Evolutionary conservation across 2,113 vertebrate genomes (phyloP).

Genomic region (Microcebus griseorufus): DNA sequence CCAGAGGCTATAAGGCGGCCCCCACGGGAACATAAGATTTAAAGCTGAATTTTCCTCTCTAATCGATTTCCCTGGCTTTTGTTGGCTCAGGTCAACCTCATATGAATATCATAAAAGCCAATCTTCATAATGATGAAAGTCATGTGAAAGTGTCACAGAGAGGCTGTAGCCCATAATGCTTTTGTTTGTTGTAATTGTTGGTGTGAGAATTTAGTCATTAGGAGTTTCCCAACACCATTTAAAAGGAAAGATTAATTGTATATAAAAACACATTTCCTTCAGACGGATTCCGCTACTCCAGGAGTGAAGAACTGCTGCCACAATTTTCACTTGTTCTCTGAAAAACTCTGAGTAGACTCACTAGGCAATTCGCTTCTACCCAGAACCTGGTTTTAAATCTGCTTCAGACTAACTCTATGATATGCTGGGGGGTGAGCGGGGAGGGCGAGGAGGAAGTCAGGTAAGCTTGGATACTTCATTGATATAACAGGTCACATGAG

Average conservation of each 20-base stretch:
- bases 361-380: background rate
- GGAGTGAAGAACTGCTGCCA: background rate
- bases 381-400: background rate
- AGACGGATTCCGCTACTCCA: background rate
- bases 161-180: background rate
- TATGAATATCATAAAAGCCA: slow-evolving; percentile 52
- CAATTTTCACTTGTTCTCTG: background rate
- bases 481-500: background rate
- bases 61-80: slow-evolving; percentile 56
- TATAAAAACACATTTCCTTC: background rate
- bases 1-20: background rate
- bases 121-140: slow-evolving; percentile 10
- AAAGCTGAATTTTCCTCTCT: slow-evolving; percentile 61
- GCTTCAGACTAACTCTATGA: slow-evolving; percentile 17
- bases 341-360: background rate
- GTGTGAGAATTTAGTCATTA: slow-evolving; percentile 16
- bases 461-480: background rate
- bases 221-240: background rate
- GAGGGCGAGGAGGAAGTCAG: background rate
- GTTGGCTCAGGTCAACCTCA: slow-evolving; percentile 51
- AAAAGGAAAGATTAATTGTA: slow-evolving; percentile 34
- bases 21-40: background rate
- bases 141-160: background rate
- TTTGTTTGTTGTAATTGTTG: background rate
- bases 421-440: too few species aligned